A percentile compares a stretch with the other conserved stretches of the same genome.
phyloP scores from a whole-genome alignment of 2,888 invertebrate genomes.

The Mythimna impura region DNA sequence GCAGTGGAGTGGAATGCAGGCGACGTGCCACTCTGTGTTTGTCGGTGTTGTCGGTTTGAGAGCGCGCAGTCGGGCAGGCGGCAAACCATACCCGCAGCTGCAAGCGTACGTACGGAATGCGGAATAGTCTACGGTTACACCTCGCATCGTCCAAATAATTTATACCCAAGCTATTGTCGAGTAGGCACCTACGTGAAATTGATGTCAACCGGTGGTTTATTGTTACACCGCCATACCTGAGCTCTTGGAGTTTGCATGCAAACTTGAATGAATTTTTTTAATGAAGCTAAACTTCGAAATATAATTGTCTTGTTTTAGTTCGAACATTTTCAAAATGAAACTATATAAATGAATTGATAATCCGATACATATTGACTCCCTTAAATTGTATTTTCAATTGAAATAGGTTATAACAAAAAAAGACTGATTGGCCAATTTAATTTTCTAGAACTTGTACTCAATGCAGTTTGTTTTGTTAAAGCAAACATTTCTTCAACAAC shows the following conservation, averaged over 20 bases:
- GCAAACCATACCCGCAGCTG: conserved; percentile 79
- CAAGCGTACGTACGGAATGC: conserved; percentile 82
- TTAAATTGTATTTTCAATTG: no score
- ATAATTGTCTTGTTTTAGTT: background rate
- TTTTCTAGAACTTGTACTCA: conserved; percentile 4
- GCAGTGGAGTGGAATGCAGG: conserved; percentile 82
- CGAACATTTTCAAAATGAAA: background rate
- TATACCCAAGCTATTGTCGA: conserved; percentile 67
- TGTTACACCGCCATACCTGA: conserved; percentile 29
- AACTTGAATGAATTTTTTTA: conserved; percentile 2
- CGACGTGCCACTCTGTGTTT: conserved; percentile 77
- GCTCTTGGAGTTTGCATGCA: conserved; percentile 10
- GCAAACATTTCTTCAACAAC: conserved; percentile 1
- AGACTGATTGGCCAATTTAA: background rate
- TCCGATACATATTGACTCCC: background rate
- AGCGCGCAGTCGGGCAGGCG: conserved; percentile 72
- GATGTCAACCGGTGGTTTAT: conserved; percentile 58
- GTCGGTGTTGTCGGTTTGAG: conserved; percentile 77
- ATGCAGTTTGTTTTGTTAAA: background rate
- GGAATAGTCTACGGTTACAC: conserved; percentile 79
- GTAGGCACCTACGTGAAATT: conserved; percentile 55
- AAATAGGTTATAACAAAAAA: background rate
- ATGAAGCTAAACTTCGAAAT: background rate
- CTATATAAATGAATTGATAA: background rate
- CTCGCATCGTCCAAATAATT: conserved; percentile 80